Evolutionary conservation across 2,113 vertebrate genomes (phyloP).

Genomic region (Cichladusa arquata): DNA sequence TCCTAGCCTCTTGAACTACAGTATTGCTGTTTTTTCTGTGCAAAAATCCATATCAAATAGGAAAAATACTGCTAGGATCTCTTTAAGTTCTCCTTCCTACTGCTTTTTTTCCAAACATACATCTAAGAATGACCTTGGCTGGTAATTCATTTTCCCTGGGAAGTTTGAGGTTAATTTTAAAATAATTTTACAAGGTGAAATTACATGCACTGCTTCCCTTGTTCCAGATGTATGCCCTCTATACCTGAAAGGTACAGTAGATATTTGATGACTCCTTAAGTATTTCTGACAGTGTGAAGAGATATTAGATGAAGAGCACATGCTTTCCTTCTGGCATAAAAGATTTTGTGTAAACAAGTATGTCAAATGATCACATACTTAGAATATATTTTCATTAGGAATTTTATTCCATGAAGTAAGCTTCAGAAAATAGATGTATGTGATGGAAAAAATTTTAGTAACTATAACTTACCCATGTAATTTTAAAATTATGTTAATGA

Average conservation of each 20-base stretch:
- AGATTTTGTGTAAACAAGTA: constrained; percentile 36
- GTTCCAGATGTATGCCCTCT: constrained; percentile 54
- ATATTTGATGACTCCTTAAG: constrained; percentile 42
- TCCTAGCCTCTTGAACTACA: background rate
- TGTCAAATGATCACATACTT: background rate
- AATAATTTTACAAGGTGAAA: constrained; percentile 49
- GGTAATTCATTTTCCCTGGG: background rate
- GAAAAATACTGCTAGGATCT: background rate
- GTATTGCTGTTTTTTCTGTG: background rate
- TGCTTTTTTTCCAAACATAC: background rate
- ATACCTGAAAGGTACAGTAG: constrained; percentile 4
- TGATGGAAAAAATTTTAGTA: background rate
- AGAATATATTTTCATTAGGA: background rate
- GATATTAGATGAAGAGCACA: constrained; percentile 21
- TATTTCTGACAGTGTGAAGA: constrained; percentile 38
- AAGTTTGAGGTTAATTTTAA: constrained; percentile 15
- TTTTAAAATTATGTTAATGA: background rate
- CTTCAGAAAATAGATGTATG: background rate
- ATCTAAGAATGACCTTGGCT: background rate
- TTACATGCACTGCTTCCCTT: constrained; percentile 45
- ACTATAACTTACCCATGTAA: background rate
- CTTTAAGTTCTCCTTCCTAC: background rate
- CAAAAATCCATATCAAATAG: background rate
- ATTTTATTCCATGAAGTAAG: background rate
- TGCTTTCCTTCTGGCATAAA: constrained; percentile 40